Percentiles rank a stretch among this genome's conserved stretches.
These are phyloP conservation scores for Manacus vitellinus DNA, from an alignment of 2,113 vertebrate genomes.

Conservation along the genomic window DNA sequence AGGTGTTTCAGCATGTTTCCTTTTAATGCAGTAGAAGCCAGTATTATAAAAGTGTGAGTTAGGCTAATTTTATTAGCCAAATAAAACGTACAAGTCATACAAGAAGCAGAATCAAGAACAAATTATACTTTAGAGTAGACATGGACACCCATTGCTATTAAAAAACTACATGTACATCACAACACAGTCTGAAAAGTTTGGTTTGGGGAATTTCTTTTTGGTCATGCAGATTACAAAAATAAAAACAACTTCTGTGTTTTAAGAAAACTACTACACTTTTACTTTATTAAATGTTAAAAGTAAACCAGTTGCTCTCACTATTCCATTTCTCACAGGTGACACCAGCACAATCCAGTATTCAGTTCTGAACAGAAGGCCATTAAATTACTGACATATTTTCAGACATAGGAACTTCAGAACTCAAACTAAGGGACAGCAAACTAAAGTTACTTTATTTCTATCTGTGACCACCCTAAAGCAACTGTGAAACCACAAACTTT, in stretches of 20 bases:
- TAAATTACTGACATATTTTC: neutral
- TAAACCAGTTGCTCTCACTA: neutral
- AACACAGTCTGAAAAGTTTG: neutral
- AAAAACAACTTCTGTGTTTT: neutral
- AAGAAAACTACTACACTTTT: neutral
- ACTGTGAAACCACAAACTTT: neutral
- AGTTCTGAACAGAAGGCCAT: neutral
- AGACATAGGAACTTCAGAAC: neutral
- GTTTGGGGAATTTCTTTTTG: neutral
- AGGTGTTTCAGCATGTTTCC: neutral
- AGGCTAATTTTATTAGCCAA: neutral
- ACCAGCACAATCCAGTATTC: neutral
- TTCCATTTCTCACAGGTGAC: neutral
- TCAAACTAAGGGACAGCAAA: neutral
- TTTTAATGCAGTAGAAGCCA: neutral
- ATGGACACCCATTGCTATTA: neutral
- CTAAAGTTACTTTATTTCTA: neutral
- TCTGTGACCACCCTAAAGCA: rapidly evolving
- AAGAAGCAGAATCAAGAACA: neutral
- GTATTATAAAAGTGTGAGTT: neutral
- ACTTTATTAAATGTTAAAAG: neutral
- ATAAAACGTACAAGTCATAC: neutral
- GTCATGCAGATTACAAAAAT: neutral
- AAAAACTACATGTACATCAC: neutral
- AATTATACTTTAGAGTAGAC: neutral